Base-by-base conservation (phyloP, 2,888 invertebrate genomes). In the Dryococelus australis region DNA sequence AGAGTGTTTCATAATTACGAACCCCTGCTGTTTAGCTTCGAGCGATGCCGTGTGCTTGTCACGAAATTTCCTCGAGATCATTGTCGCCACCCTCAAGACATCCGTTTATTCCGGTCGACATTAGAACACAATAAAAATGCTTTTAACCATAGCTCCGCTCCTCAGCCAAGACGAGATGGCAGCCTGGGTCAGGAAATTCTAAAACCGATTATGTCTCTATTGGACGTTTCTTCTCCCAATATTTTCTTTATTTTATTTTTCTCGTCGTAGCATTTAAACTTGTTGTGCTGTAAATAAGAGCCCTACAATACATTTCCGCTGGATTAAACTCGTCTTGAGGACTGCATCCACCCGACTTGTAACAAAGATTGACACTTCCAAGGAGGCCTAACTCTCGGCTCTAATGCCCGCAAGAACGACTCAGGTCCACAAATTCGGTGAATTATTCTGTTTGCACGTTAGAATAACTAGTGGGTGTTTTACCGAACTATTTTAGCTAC, bases 281-380 rank as follows among this genome's bases (percentile, higher is more conserved):
- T 65, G 65, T 65, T 65, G 65, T 65, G 65, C 65, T 65, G 65
- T 65, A 65, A 65, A 65, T 65, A 65, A 65, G 65, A 65, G 65
- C 24, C 65, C 24, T 65, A 65, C 65, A 65, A 65, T 65, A 65
- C 65, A n/a, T 65, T 65, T 65, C 65, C 65, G 65, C 65, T n/a
- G 65, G 65, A 65, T 65, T 65, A 65, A 65, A 65, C 65, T 65
- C 65, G n/a, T 65, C 65, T 20, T 10, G 16, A 24, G 24, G 16
- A 16, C n/a, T 16, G 24, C 65, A 9, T 24, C 65, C 20, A 16
- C 65, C 65, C 65, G 65, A 65, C 6, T 24, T 65, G 65, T 65
- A 65, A 65, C 65, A 65, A 65, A 65, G 65, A 65, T 65, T 65
- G 65, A 65, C 65, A 65, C 65, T 65, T 65, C 65, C 24, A 65